Evolutionary conservation across 2,888 invertebrate species (phyloP).

Genomic region (Drosophila antonietae): DNA sequence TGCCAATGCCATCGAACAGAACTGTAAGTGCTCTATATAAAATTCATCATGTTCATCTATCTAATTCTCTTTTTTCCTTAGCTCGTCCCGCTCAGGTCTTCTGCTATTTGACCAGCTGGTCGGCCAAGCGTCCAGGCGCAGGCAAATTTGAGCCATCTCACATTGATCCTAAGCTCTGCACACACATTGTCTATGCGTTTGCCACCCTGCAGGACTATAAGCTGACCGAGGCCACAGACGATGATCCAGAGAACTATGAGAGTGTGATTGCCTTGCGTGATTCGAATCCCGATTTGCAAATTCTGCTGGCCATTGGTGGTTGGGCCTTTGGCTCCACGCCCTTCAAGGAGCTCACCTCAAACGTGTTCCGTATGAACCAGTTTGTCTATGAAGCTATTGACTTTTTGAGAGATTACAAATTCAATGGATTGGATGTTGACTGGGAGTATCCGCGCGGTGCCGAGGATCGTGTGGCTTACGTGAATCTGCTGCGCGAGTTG

Average conservation of each 20-base stretch:
- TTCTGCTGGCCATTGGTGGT: slow-evolving; percentile 95
- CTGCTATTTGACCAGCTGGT: slow-evolving; percentile 99
- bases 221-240: slow-evolving; percentile 91
- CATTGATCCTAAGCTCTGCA: slow-evolving; percentile 94
- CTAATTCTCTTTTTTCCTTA: slow-evolving; percentile 77
- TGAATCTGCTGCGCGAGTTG: slow-evolving; percentile 92
- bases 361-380: slow-evolving; percentile 96
- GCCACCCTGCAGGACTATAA: slow-evolving; percentile 95
- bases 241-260: slow-evolving; percentile 94
- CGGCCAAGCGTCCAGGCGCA: slow-evolving; percentile 94
- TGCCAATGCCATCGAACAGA: slow-evolving; percentile 86
- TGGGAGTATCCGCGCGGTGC: slow-evolving; percentile 97
- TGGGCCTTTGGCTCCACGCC: slow-evolving; percentile 98
- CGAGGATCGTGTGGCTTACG: slow-evolving; percentile 93
- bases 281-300: slow-evolving; percentile 94
- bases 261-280: slow-evolving; percentile 93
- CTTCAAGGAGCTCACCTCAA: slow-evolving; percentile 95
- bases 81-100: slow-evolving; percentile 94
- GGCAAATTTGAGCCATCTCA: slow-evolving; percentile 96
- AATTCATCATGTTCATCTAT: fast-evolving
- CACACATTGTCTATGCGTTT: slow-evolving; percentile 97
- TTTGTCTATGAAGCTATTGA: slow-evolving; percentile 98
- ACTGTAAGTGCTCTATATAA: slow-evolving; percentile 86
- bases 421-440: slow-evolving; percentile 96
- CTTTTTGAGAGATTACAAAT: slow-evolving; percentile 94